phyloP scores from a whole-genome alignment of 1,140 invertebrate species.

The Leptinotarsa texana region DNA sequence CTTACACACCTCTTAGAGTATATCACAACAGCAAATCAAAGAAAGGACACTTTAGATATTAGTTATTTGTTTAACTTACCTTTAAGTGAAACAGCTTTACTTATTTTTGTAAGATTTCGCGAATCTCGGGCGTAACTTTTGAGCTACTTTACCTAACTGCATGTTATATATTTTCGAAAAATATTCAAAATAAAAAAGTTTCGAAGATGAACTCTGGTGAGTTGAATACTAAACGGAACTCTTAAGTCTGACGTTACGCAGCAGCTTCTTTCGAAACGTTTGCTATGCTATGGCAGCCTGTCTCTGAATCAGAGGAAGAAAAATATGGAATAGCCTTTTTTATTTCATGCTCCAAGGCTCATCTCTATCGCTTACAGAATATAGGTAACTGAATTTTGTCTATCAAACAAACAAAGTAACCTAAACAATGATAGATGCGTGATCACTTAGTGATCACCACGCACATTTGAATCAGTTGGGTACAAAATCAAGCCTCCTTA shows the following conservation, averaged over 20 bases:
- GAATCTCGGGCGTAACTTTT: background rate
- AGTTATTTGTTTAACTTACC: slow-evolving; percentile 10
- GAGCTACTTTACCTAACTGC: background rate
- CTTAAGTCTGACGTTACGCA: background rate
- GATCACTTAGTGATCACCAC: too few species aligned
- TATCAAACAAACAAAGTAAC: too few species aligned
- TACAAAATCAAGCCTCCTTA: too few species aligned
- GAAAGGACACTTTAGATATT: slow-evolving; percentile 80
- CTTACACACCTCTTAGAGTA: slow-evolving; percentile 74
- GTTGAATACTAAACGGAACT: background rate
- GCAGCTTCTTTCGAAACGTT: background rate
- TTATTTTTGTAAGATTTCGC: slow-evolving; percentile 25
- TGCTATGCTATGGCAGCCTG: background rate
- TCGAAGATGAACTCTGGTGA: background rate
- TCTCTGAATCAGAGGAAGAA: background rate
- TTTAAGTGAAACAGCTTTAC: slow-evolving; percentile 22
- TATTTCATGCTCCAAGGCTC: too few species aligned
- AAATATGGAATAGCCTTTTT: background rate
- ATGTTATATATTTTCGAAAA: background rate
- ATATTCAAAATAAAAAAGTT: background rate
- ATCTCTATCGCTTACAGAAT: too few species aligned
- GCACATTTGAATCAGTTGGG: too few species aligned
- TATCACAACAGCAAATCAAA: slow-evolving; percentile 76
- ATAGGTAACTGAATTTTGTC: too few species aligned
- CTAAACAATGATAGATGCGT: too few species aligned